A percentile compares a stretch with the other conserved stretches of the same genome.
These are phyloP conservation scores for Drosophila flavopinicola DNA, from an alignment of 2,888 invertebrate genomes.

Conservation along the genomic window DNA sequence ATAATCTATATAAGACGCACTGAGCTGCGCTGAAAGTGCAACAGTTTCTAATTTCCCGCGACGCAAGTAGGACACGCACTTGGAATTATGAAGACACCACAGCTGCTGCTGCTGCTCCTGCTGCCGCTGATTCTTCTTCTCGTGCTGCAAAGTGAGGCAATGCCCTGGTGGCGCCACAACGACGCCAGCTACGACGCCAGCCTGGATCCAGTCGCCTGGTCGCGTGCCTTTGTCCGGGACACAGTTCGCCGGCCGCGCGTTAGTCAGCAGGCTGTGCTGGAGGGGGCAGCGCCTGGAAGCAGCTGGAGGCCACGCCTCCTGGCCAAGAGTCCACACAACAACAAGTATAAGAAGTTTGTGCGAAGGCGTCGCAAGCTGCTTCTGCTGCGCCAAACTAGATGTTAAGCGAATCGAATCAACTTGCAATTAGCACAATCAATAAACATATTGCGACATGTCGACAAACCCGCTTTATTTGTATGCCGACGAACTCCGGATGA, in stretches of 20 bases:
- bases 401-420: conserved; percentile 34
- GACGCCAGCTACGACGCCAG: conserved; percentile 77
- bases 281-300: background rate
- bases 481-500: background rate
- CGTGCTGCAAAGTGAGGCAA: conserved; percentile 28
- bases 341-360: conserved; percentile 25
- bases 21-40: conserved; percentile 53
- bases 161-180: conserved; percentile 62
- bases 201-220: conserved; percentile 82
- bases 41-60: conserved; percentile 57
- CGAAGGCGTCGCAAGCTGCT: conserved; percentile 45
- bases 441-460: conserved; percentile 13
- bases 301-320: conserved; percentile 8
- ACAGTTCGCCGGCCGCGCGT: conserved; percentile 70
- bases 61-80: conserved; percentile 45
- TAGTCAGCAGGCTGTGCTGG: background rate
- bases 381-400: conserved; percentile 38
- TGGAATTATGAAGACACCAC: conserved; percentile 19
- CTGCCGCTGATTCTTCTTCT: conserved; percentile 2
- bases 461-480: background rate
- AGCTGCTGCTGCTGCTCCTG: conserved; percentile 10
- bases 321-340: conserved; percentile 7
- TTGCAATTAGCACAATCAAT: conserved; percentile 48
- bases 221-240: conserved; percentile 76
- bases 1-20: conserved; percentile 55